These are phyloP conservation scores for Colinus virginianus DNA, from an alignment of 2,113 vertebrate species.

Conservation along the genomic window DNA sequence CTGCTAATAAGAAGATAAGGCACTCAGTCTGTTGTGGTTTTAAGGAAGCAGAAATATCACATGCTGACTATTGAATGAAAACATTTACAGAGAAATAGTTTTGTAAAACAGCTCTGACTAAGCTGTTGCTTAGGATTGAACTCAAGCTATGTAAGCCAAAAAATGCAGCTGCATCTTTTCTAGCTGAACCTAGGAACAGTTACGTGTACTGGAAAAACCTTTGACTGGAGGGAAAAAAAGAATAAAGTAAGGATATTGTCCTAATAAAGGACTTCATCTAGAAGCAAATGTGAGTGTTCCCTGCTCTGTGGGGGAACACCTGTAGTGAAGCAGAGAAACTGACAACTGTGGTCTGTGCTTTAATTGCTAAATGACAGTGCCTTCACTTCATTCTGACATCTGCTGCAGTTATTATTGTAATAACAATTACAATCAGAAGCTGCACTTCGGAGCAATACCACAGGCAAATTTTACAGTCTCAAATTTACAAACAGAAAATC, in stretches of 20 bases:
- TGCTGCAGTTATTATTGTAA: not conserved
- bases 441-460: not conserved
- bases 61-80: slow-evolving; percentile 61
- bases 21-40: slow-evolving; percentile 7
- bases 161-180: slow-evolving; percentile 76
- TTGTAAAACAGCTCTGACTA: slow-evolving; percentile 63
- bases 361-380: not conserved
- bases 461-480: not conserved
- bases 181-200: slow-evolving; percentile 66
- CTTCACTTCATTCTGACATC: not conserved
- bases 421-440: not conserved
- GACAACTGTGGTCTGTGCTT: not conserved
- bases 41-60: slow-evolving; percentile 4
- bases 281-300: slow-evolving; percentile 45
- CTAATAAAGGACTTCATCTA: slow-evolving; percentile 21
- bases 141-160: slow-evolving; percentile 41
- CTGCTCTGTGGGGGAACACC: slow-evolving; percentile 36
- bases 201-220: slow-evolving; percentile 68
- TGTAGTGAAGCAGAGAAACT: not conserved
- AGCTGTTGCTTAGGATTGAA: slow-evolving; percentile 46
- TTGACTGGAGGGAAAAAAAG: not conserved
- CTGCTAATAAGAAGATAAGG: slow-evolving; percentile 15
- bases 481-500: slow-evolving; percentile 4
- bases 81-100: slow-evolving; percentile 65
- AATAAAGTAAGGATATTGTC: not conserved